Percentiles rank a stretch among this genome's conserved stretches.
Evolutionary conservation across 2,113 vertebrate genomes (phyloP).

Genomic region (Oncorhynchus clarkii): DNA sequence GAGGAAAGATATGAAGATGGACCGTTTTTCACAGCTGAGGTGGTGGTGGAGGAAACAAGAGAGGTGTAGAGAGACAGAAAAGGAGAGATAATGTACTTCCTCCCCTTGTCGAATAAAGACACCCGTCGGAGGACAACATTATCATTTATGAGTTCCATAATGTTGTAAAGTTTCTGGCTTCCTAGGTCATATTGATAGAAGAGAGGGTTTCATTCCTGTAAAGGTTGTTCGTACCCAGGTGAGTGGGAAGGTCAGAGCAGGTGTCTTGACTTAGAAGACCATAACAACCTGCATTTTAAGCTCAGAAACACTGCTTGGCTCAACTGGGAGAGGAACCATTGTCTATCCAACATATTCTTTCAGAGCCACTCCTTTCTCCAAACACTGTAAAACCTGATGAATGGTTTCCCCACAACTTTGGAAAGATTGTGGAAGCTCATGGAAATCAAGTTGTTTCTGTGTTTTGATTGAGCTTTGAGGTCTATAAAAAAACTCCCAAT

Average conservation of each 20-base stretch:
- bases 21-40: neutral
- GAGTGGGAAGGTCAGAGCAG: constrained; percentile 17
- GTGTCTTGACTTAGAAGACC: neutral
- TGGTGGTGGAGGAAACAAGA: constrained; percentile 4
- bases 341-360: too few relatives aligned
- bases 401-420: too few relatives aligned
- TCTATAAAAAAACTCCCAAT: neutral
- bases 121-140: constrained; percentile 16
- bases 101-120: constrained; percentile 29
- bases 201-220: constrained; percentile 41
- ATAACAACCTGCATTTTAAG: neutral
- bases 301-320: neutral
- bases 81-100: constrained; percentile 17
- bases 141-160: constrained; percentile 57
- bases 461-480: too few relatives aligned
- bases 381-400: too few relatives aligned
- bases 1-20: too few relatives aligned
- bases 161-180: constrained; percentile 35
- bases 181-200: constrained; percentile 21
- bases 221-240: constrained; percentile 22
- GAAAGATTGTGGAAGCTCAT: too few relatives aligned
- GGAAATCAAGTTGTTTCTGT: too few relatives aligned
- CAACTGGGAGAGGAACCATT: neutral
- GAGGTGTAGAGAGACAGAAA: constrained; percentile 3
- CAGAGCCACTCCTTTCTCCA: too few relatives aligned